Evolutionary conservation across 2,888 invertebrate genomes (phyloP).

Genomic region (Zonitis immaculata): DNA sequence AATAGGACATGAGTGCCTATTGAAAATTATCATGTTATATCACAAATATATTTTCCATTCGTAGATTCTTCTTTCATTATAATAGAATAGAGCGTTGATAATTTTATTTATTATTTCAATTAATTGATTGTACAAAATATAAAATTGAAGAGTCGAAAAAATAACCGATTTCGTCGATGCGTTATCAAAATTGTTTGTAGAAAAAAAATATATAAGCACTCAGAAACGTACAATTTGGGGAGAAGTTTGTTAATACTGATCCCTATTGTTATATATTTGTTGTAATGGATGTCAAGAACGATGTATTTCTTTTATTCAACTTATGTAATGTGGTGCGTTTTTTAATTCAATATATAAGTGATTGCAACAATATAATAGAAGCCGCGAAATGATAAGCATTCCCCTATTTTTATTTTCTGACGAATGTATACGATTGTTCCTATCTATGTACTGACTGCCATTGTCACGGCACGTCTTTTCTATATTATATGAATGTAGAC

Average conservation of each 20-base stretch:
- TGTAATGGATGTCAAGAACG: neutral
- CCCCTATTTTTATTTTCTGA: constrained; percentile 19
- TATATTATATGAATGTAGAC: constrained; percentile 37
- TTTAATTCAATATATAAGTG: constrained; percentile 22
- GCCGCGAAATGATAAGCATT: constrained; percentile 21
- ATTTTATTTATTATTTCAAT: too few species aligned
- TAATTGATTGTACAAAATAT: too few species aligned
- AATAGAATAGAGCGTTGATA: too few species aligned
- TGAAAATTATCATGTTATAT: neutral
- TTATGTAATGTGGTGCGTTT: neutral
- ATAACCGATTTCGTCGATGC: too few species aligned
- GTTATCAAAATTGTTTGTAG: neutral
- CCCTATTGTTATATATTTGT: neutral
- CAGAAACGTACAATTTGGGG: neutral
- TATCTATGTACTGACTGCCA: constrained; percentile 31
- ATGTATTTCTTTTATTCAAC: constrained; percentile 15
- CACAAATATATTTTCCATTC: neutral
- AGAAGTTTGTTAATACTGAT: neutral
- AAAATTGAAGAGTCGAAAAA: too few species aligned
- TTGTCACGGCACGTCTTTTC: constrained; percentile 36
- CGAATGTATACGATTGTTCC: constrained; percentile 33
- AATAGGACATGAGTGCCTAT: neutral
- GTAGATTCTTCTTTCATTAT: neutral
- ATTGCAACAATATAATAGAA: constrained; percentile 28
- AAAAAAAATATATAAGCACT: neutral